Base-by-base conservation (phyloP, 2,888 invertebrate genomes). In the Xestia xanthographa region DNA sequence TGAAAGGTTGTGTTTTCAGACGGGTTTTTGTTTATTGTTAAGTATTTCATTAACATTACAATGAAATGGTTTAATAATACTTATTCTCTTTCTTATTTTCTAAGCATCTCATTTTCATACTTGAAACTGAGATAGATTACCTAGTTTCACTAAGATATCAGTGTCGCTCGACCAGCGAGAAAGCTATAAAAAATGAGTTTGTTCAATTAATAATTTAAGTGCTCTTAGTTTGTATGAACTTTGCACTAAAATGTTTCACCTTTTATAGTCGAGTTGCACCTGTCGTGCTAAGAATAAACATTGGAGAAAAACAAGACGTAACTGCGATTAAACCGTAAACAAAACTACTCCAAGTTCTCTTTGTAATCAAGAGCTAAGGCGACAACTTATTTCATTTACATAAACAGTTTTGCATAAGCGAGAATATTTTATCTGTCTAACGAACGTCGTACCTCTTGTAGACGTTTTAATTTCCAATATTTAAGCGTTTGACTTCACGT, bases 351-450 rank as follows among this genome's bases (percentile, higher is more conserved):
- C 88, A 93, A 94, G 90, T 94, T 93, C 92, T 91, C 94, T 94
- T 94, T 92, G 94, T 94, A 95, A 95, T 95, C 93, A 94, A 93
- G 93, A 93, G 92, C 91, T 92, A 91, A 92, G 91, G 92, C 93
- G 94, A 94, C 94, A 93, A 95, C 92, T 94, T 93, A 94, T 93
- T 94, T 92, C 92, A 94, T 95, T 95, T 94, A 92, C 94, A 94
- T 94, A 94, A 95, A 94, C 93, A 92, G 92, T 93, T 93, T 92
- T 92, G 91, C 92, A 92, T 93, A 93, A 93, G 90, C 91, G 88
- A 88, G 90, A 92, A 91, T 92, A 89, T 91, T 92, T 92, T 90
- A 91, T 91, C 89, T 90, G 87, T 89, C 87, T 87, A 86, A 88
- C 87, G 90, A 90, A 90, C 89, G 84, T 88, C 85, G 87, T 86